phyloP scores from a whole-genome alignment of 2,797 vertebrate genomes.

The Ctenochaetus hawaiiensis region DNA sequence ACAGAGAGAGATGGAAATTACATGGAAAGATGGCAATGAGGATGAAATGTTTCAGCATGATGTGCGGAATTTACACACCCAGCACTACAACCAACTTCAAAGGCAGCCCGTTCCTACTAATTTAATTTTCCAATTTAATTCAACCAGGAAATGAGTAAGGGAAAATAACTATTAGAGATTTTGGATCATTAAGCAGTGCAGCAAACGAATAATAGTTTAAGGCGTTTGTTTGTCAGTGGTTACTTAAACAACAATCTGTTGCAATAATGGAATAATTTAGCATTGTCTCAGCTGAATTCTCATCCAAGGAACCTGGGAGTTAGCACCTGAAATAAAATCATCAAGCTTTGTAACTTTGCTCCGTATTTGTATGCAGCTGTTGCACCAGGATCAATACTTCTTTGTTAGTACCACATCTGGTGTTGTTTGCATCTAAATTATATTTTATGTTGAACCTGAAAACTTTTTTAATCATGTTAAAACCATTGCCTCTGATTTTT shows the following conservation, averaged over 20 bases:
- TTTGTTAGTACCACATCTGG: not conserved
- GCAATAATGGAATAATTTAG: constrained; percentile 30
- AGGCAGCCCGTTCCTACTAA: constrained; percentile 4
- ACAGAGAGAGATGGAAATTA: constrained; percentile 39
- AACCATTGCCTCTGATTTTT: not conserved
- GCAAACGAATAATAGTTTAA: constrained; percentile 42
- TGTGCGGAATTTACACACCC: constrained; percentile 27
- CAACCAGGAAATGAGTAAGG: constrained; percentile 56
- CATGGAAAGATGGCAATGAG: constrained; percentile 36
- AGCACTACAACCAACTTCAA: constrained; percentile 5
- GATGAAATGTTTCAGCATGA: not conserved
- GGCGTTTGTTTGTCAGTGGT: constrained; percentile 42
- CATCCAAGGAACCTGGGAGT: not conserved
- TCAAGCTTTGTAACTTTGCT: constrained; percentile 11
- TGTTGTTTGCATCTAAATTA: not conserved
- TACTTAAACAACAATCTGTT: constrained; percentile 48
- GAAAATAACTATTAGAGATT: constrained; percentile 50
- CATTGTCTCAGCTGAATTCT: constrained; percentile 16
- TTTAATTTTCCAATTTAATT: constrained; percentile 60
- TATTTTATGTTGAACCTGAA: not conserved
- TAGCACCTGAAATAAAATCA: constrained; percentile 21
- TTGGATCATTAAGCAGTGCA: constrained; percentile 47
- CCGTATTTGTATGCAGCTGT: not conserved
- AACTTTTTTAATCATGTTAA: not conserved
- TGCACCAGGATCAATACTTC: constrained; percentile 8